A percentile compares a stretch with the other conserved stretches of the same genome.
Conservation (phyloP, 1,140 invertebrate genomes). For the Ganaspis sp. region DNA sequence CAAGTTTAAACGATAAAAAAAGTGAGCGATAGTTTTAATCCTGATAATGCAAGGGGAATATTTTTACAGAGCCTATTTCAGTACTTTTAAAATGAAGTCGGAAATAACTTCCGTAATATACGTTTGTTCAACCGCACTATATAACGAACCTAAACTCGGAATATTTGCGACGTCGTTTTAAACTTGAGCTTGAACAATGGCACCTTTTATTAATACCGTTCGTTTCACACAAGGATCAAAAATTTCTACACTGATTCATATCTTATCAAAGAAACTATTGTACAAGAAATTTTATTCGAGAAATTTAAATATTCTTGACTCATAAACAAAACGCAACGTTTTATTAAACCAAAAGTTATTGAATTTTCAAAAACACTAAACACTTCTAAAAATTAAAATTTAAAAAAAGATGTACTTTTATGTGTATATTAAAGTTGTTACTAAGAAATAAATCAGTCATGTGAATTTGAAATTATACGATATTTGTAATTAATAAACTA, state of each 20-base stretch:
- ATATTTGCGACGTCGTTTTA: slow-evolving; percentile 45
- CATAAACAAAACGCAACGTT: too few relatives aligned
- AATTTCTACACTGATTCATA: slow-evolving; percentile 6
- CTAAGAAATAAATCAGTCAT: too few relatives aligned
- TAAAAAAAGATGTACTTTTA: too few relatives aligned
- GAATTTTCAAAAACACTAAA: too few relatives aligned
- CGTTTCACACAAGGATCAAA: background rate
- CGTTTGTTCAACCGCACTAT: slow-evolving; percentile 32
- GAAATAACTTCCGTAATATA: slow-evolving; percentile 41
- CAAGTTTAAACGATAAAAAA: background rate
- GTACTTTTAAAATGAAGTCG: background rate
- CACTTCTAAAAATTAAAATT: too few relatives aligned
- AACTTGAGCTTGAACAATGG: slow-evolving; percentile 20
- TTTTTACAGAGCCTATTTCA: background rate
- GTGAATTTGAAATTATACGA: too few relatives aligned
- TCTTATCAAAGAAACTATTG: background rate
- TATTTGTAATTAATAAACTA: too few relatives aligned
- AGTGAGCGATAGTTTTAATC: background rate
- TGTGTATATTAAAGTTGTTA: too few relatives aligned
- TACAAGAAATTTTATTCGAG: background rate
- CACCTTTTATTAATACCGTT: slow-evolving; percentile 29
- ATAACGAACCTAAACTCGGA: slow-evolving; percentile 28
- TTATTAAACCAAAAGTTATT: too few relatives aligned
- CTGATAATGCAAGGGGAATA: background rate
- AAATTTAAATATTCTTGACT: too few relatives aligned